Percentiles rank a stretch among this genome's conserved stretches.
These are phyloP conservation scores for Agapornis roseicollis DNA, from an alignment of 2,113 vertebrate genomes.

Conservation along the genomic window DNA sequence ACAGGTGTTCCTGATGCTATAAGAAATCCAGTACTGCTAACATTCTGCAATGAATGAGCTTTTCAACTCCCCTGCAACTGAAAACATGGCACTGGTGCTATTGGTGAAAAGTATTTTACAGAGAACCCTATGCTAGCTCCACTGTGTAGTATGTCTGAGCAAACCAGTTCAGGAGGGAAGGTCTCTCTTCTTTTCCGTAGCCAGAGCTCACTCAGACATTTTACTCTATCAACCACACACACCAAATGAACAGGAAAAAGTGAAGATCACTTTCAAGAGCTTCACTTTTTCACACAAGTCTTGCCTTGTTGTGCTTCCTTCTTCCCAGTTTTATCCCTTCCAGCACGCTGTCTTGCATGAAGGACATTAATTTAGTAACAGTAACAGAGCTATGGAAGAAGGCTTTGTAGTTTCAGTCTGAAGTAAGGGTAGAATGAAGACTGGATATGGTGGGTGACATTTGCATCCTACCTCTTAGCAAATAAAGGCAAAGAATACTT, in stretches of 20 bases:
- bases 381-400: not conserved
- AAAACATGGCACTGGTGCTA: rapidly evolving
- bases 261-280: not conserved
- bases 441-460: not conserved
- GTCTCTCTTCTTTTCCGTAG: not conserved
- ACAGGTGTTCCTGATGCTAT: not conserved
- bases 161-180: not conserved
- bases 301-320: not conserved
- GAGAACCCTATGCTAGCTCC: not conserved
- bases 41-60: not conserved
- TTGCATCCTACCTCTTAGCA: not conserved
- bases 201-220: not conserved
- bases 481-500: not conserved
- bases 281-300: not conserved
- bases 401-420: not conserved
- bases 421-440: not conserved
- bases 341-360: not conserved
- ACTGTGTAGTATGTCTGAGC: not conserved
- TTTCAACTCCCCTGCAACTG: not conserved
- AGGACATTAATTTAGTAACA: not conserved
- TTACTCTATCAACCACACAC: not conserved
- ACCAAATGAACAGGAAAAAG: not conserved
- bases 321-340: not conserved
- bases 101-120: not conserved
- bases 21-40: not conserved